Conservation (phyloP, 2,888 invertebrate species). For the Heliconius erato region DNA sequence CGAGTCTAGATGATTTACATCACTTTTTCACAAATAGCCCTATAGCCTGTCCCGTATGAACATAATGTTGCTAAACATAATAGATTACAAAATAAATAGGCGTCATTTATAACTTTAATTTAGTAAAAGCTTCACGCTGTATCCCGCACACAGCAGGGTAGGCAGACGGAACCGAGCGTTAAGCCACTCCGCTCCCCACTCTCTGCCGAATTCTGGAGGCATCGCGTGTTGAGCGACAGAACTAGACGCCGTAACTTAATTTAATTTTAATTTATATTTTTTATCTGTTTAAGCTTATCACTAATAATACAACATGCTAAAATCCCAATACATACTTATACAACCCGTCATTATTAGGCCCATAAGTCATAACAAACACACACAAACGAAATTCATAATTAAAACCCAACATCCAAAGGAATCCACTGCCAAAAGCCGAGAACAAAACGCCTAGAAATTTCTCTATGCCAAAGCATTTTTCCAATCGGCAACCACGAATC, state of each 20-base stretch:
- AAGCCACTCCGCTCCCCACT: too few species aligned
- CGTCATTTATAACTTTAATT: not conserved
- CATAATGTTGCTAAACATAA: too few species aligned
- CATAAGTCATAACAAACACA: not conserved
- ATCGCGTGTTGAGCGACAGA: too few species aligned
- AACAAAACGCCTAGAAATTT: not conserved
- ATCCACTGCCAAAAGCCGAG: not conserved
- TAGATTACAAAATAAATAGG: not conserved
- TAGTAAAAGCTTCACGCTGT: too few species aligned
- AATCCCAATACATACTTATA: not conserved
- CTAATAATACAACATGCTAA: not conserved
- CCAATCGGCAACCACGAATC: constrained; percentile 66
- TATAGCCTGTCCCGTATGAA: not conserved
- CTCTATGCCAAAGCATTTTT: constrained; percentile 19
- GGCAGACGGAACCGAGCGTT: too few species aligned
- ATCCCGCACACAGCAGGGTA: too few species aligned
- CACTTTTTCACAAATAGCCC: not conserved
- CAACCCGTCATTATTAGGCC: not conserved
- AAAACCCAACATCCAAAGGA: not conserved
- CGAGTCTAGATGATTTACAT: not conserved
- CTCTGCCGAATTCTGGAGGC: too few species aligned
- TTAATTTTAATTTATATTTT: not conserved
- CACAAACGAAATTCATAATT: not conserved
- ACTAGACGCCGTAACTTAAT: too few species aligned
- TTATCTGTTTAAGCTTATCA: not conserved